A percentile compares a stretch with the other conserved stretches of the same genome.
Evolutionary conservation across 2,888 invertebrate species (phyloP).

Genomic region (Helicoverpa assulta): DNA sequence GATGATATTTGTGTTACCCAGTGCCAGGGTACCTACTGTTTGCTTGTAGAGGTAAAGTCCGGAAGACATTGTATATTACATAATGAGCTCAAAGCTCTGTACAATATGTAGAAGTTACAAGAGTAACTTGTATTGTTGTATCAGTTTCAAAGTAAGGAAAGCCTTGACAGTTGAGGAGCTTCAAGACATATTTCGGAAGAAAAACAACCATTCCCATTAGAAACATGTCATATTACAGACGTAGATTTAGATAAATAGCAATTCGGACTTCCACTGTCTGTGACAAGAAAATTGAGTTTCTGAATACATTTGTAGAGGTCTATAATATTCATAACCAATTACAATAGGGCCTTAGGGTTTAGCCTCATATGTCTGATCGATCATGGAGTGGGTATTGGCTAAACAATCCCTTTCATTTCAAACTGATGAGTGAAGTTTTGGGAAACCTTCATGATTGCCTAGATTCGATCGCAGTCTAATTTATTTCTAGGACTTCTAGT

Average conservation of each 20-base stretch:
- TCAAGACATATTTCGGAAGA: not conserved
- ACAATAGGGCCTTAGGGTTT: not conserved
- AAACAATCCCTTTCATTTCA: not conserved
- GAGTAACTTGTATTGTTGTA: not conserved
- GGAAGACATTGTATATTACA: no score
- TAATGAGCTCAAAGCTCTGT: no score
- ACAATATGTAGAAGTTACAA: no score
- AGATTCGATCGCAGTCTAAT: not conserved
- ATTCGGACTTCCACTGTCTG: not conserved
- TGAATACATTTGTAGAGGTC: constrained; percentile 11
- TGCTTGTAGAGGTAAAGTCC: no score
- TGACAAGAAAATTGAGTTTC: constrained; percentile 26
- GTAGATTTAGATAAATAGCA: not conserved
- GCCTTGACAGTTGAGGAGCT: not conserved
- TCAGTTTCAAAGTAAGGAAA: not conserved
- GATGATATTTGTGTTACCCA: no score
- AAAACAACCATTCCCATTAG: not conserved
- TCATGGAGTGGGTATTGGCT: not conserved
- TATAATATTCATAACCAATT: constrained; percentile 27
- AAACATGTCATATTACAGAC: not conserved
- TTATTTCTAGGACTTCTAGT: not conserved
- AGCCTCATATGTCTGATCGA: not conserved
- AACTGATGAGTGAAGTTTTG: constrained; percentile 2
- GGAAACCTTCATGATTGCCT: not conserved
- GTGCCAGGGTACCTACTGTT: no score